Conservation (phyloP, 1,140 invertebrate genomes). For the Euglossa dilemma region DNA sequence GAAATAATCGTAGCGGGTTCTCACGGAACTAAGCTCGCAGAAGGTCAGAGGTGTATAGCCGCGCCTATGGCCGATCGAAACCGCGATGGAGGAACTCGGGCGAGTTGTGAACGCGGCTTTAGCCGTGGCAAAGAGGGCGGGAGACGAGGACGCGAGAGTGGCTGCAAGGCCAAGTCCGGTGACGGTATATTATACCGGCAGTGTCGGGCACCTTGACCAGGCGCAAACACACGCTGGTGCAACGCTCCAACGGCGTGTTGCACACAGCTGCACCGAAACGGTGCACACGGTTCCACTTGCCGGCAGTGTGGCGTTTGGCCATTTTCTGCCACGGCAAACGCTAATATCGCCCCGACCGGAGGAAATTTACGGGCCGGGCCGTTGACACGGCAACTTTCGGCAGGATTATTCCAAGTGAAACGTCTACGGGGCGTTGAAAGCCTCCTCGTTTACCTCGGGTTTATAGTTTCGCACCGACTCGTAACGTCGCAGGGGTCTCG, state of each 20-base stretch:
- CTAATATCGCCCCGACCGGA: background rate
- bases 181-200: conserved; percentile 49
- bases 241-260: conserved; percentile 56
- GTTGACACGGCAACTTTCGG: no score
- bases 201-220: conserved; percentile 72
- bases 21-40: background rate
- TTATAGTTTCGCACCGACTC: no score
- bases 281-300: conserved; percentile 10
- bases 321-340: no score
- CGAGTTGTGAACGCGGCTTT: conserved; percentile 52
- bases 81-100: background rate
- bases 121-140: conserved; percentile 33
- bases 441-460: no score
- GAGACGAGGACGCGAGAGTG: conserved; percentile 64
- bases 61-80: background rate
- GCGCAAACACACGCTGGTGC: conserved; percentile 66
- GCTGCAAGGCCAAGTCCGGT: conserved; percentile 64
- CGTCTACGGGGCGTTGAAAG: no score
- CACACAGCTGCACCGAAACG: background rate
- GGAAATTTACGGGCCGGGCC: no score
- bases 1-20: background rate
- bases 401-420: no score
- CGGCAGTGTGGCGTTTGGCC: no score
- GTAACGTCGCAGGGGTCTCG: no score
- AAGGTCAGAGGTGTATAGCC: background rate